phyloP scores from a whole-genome alignment of 2,888 invertebrate genomes.

The Sesia bembeciformis region DNA sequence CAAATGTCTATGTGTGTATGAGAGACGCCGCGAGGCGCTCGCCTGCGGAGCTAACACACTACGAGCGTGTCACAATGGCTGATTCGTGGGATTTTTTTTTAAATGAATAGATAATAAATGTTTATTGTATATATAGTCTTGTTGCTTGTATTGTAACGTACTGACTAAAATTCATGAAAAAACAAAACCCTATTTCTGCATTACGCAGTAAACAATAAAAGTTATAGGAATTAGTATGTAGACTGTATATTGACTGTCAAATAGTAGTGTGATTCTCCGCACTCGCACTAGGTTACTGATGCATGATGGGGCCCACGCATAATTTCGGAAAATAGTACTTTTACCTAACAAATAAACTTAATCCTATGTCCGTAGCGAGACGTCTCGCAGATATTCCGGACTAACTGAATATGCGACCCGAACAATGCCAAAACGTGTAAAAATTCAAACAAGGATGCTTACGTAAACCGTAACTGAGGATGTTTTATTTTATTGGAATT shows the following conservation, averaged over 20 bases:
- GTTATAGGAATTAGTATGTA: too few species aligned
- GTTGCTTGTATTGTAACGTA: not conserved
- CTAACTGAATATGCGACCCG: conserved; percentile 54
- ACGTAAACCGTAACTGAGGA: conserved; percentile 51
- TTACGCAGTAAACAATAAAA: too few species aligned
- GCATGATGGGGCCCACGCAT: conserved; percentile 40
- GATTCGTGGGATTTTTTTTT: too few species aligned
- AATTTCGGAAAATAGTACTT: conserved; percentile 49
- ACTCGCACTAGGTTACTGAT: conserved; percentile 31
- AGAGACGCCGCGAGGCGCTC: conserved; percentile 73
- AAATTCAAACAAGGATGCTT: conserved; percentile 61
- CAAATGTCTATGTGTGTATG: conserved; percentile 81
- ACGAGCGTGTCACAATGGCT: not conserved
- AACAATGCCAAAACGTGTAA: conserved; percentile 56
- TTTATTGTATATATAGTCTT: not conserved
- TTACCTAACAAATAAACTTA: conserved; percentile 70
- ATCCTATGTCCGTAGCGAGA: conserved; percentile 49
- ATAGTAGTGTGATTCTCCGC: conserved; percentile 7
- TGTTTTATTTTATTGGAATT: conserved; percentile 60
- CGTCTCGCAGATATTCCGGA: conserved; percentile 31
- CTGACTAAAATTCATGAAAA: too few species aligned
- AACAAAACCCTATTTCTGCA: too few species aligned
- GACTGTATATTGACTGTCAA: too few species aligned
- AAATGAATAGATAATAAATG: not conserved
- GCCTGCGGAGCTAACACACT: conserved; percentile 31